Evolutionary conservation across 2,797 vertebrate species (phyloP).

Genomic region (Carcharodon carcharias): DNA sequence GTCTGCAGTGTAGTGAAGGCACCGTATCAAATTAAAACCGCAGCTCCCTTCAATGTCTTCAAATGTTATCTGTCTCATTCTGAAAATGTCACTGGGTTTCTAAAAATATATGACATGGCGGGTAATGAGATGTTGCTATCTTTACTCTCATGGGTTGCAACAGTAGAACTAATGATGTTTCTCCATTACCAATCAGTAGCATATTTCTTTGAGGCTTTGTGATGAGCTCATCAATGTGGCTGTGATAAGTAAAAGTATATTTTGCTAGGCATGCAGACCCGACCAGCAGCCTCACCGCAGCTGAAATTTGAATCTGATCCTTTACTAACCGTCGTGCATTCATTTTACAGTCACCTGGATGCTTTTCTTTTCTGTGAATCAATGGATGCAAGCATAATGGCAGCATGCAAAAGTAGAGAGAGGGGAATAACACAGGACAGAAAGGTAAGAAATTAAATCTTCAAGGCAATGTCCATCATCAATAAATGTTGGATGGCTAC

Average conservation of each 20-base stretch:
- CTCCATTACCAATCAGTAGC: conserved; percentile 33
- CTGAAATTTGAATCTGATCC: background rate
- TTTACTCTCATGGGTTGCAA: background rate
- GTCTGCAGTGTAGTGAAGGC: conserved; percentile 4
- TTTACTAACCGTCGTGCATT: background rate
- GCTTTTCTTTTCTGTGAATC: background rate
- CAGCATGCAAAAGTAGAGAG: background rate
- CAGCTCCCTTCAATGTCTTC: background rate
- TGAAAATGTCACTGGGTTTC: conserved; percentile 27
- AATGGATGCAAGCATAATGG: background rate
- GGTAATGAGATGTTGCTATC: conserved; percentile 33
- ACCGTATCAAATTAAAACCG: background rate
- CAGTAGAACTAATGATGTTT: conserved; percentile 23
- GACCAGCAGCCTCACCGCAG: background rate
- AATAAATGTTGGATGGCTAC: background rate
- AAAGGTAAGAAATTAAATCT: background rate
- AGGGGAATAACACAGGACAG: background rate
- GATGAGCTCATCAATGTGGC: background rate
- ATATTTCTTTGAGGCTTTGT: conserved; percentile 25
- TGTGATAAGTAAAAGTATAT: background rate
- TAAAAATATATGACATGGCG: background rate
- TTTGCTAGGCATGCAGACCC: background rate
- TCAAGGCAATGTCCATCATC: background rate
- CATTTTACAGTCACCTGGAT: background rate
- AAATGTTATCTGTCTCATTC: conserved; percentile 22